These are phyloP conservation scores for Nasonia oneida DNA, from an alignment of 2,888 invertebrate species.

Conservation along the genomic window DNA sequence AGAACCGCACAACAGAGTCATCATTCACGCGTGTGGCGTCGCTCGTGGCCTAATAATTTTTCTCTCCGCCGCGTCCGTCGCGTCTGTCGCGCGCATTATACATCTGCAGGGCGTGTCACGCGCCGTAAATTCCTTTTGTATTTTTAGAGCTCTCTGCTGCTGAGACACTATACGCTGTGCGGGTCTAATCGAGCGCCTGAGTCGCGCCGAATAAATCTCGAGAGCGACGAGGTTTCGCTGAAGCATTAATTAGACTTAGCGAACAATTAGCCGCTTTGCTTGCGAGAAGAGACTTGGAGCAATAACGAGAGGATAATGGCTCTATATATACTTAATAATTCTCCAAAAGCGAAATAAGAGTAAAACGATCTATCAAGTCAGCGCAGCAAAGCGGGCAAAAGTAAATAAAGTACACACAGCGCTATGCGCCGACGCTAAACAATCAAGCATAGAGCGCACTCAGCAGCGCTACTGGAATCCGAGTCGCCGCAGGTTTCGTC, in stretches of 20 bases:
- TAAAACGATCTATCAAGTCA: neutral
- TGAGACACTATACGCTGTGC: neutral
- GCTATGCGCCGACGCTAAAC: constrained; percentile 9
- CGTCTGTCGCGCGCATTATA: constrained; percentile 34
- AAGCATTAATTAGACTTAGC: constrained; percentile 46
- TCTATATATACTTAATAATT: neutral
- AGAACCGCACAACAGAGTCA: constrained; percentile 21
- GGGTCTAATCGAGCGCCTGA: constrained; percentile 29
- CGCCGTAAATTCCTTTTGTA: constrained; percentile 57
- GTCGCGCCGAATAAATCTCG: constrained; percentile 24
- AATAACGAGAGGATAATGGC: neutral
- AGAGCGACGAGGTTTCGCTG: neutral
- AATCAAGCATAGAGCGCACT: neutral
- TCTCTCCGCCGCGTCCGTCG: constrained; percentile 29
- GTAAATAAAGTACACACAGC: neutral
- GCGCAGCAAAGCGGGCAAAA: neutral
- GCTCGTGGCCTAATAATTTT: constrained; percentile 48
- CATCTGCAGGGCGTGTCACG: constrained; percentile 44
- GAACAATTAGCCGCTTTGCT: constrained; percentile 36
- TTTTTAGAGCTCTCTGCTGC: constrained; percentile 47
- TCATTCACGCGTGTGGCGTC: constrained; percentile 32
- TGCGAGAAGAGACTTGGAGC: neutral
- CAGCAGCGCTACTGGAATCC: neutral
- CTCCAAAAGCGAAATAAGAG: neutral
- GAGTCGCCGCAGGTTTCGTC: constrained; percentile 19